Evolutionary conservation across 1,140 invertebrate genomes (phyloP), one percentile per base, ranked within the genome.

Genomic region (Neotoxoptera formosana): DNA sequence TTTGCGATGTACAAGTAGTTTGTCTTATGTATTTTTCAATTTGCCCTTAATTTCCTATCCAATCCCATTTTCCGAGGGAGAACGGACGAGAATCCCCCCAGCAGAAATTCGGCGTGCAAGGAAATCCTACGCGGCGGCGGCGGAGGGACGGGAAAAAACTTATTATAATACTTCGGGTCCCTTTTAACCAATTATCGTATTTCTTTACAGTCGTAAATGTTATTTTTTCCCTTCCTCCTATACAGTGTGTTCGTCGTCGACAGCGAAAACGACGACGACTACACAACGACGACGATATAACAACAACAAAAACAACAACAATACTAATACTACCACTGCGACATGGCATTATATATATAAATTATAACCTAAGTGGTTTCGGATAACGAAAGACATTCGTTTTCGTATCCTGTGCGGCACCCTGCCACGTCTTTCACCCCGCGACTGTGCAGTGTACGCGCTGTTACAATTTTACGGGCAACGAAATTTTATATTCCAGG

Each of bases 171-270:
- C 47, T 88, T 67, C 84, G 93, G 53, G 86, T 93, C 93, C 84
- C 84, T 89, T 89, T 89, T 93, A 89, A 93, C 93, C 93, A 93
- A 93, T 89, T 88, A 93, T 93, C 91, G 91, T 93, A 93, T 93
- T 92, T 93, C 91, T 93, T 93, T 93, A 93, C 91, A 56, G 91
- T 93, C 91, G 91, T 53, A 93, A 93, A 93, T 93, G 76, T 93
- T 93, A 93, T 53, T 86, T 51, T 93, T 86, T 93, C 56, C 67
- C 25, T 67, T 48, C n/a, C 25, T 36, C 21, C 91, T 36, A 41
- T 84, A 93, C 76, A 84, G 45, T 45, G 53, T 25, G 89, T 45
- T 90, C 56, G 41, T 93, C 81, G 91, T n/a, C 34, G 91, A 84
- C 47, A 47, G 48, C 67, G 34, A 81, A 36, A 47, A 91, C 41